Evolutionary conservation across 1,140 invertebrate genomes (phyloP).

Genomic region (Chrysomallon squamiferum): DNA sequence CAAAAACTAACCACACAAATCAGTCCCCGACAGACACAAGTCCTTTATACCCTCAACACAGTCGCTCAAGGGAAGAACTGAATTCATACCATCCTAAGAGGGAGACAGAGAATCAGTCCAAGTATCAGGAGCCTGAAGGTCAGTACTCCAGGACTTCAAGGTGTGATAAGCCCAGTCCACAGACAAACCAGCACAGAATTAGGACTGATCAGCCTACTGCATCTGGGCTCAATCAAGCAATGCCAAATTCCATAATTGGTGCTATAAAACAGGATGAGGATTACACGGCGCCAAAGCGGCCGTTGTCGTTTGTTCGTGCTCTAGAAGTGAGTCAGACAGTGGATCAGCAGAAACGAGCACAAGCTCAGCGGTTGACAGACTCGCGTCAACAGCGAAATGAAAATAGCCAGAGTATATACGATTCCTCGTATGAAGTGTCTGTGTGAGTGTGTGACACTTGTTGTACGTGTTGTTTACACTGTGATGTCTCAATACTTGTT

Average conservation of each 20-base stretch:
- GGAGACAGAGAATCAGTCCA: too few species aligned
- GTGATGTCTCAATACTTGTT: too few species aligned
- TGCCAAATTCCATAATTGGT: conserved; percentile 9
- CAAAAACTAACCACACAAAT: too few species aligned
- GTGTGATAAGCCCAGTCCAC: too few species aligned
- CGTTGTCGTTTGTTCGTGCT: conserved; percentile 91
- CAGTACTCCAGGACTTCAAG: too few species aligned
- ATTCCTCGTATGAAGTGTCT: conserved; percentile 96
- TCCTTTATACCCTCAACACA: too few species aligned
- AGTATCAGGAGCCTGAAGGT: too few species aligned
- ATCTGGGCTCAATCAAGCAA: background rate
- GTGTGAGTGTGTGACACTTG: conserved; percentile 63
- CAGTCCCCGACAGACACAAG: too few species aligned
- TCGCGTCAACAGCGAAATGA: conserved; percentile 66
- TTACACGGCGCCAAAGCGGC: conserved; percentile 65
- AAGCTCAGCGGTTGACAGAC: conserved; percentile 15
- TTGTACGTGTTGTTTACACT: too few species aligned
- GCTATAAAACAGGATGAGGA: conserved; percentile 19
- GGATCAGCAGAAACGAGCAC: conserved; percentile 38
- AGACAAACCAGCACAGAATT: too few species aligned
- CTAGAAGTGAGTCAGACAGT: conserved; percentile 83
- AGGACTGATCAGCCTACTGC: background rate
- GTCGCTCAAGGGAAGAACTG: too few species aligned
- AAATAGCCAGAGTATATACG: conserved; percentile 87
- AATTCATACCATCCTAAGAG: too few species aligned